Percentiles rank a stretch among this genome's conserved stretches.
Conservation (phyloP, 1,140 invertebrate species). For the Brachionus calyciflorus region DNA sequence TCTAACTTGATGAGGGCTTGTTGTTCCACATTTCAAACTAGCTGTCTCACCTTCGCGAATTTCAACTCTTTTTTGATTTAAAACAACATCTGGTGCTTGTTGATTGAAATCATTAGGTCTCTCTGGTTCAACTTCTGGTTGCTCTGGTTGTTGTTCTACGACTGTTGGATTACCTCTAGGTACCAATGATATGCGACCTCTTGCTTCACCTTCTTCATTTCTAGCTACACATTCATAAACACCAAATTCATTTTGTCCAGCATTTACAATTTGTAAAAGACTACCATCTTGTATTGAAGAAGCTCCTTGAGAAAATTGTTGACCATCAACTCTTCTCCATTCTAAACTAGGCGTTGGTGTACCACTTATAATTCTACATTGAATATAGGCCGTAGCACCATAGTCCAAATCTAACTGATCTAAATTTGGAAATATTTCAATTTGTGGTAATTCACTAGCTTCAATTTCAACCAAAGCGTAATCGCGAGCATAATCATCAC, state of each 20-base stretch:
- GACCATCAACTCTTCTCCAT: slow-evolving; percentile 31
- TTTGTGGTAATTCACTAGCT: slow-evolving; percentile 15
- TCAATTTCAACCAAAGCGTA: slow-evolving; percentile 32
- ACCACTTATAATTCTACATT: slow-evolving; percentile 12
- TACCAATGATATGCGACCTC: neutral
- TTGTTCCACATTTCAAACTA: neutral
- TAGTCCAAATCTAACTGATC: slow-evolving; percentile 11
- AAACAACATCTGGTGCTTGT: neutral
- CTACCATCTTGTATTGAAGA: neutral
- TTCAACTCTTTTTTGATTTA: neutral
- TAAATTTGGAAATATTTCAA: slow-evolving; percentile 30
- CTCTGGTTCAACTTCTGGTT: slow-evolving; percentile 5
- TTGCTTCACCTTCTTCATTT: slow-evolving; percentile 15
- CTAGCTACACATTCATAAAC: slow-evolving; percentile 2
- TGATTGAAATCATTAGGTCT: neutral
- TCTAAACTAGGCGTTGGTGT: slow-evolving; percentile 17
- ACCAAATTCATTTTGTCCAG: neutral
- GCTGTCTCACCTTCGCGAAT: neutral
- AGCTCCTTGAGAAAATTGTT: neutral
- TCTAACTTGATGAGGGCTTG: neutral
- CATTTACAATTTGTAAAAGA: slow-evolving; percentile 9
- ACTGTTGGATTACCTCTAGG: no score
- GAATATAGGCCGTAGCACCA: slow-evolving; percentile 26
- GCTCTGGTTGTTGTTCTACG: no score
- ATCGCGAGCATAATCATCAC: neutral